Evolutionary conservation across 2,888 invertebrate genomes (phyloP).

Genomic region (Ectemnius continuus): DNA sequence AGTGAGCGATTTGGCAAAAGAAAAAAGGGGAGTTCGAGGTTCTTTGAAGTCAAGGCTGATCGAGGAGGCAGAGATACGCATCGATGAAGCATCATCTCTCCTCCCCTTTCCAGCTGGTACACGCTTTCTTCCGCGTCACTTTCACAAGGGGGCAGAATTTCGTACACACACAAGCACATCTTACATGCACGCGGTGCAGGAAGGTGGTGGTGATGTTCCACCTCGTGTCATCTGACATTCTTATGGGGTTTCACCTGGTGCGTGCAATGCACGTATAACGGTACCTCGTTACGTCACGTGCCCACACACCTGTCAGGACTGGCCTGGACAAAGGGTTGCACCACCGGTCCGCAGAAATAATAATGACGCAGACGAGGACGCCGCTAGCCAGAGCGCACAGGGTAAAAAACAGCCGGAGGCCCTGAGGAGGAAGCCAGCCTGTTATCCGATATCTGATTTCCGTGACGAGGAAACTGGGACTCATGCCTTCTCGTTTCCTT

Average conservation of each 20-base stretch:
- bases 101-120: constrained; percentile 7
- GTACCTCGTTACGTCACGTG: constrained; percentile 71
- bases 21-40: too few relatives aligned
- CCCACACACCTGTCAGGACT: constrained; percentile 72
- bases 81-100: neutral
- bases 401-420: constrained; percentile 13
- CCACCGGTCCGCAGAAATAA: constrained; percentile 46
- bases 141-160: constrained; percentile 59
- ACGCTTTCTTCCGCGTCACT: constrained; percentile 52
- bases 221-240: constrained; percentile 53
- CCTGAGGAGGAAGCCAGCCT: constrained; percentile 36
- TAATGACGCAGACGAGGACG: constrained; percentile 33
- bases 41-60: too few relatives aligned
- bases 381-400: neutral
- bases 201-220: constrained; percentile 37
- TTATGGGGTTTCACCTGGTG: constrained; percentile 67
- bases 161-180: constrained; percentile 37
- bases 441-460: constrained; percentile 70
- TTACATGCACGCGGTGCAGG: too few relatives aligned
- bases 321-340: constrained; percentile 67
- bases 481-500: constrained; percentile 41
- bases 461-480: constrained; percentile 53
- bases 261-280: constrained; percentile 64
- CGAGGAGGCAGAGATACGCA: too few relatives aligned
- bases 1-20: too few relatives aligned